phyloP scores from a whole-genome alignment of 2,113 vertebrate genomes.

The Micronycteris hirsuta region DNA sequence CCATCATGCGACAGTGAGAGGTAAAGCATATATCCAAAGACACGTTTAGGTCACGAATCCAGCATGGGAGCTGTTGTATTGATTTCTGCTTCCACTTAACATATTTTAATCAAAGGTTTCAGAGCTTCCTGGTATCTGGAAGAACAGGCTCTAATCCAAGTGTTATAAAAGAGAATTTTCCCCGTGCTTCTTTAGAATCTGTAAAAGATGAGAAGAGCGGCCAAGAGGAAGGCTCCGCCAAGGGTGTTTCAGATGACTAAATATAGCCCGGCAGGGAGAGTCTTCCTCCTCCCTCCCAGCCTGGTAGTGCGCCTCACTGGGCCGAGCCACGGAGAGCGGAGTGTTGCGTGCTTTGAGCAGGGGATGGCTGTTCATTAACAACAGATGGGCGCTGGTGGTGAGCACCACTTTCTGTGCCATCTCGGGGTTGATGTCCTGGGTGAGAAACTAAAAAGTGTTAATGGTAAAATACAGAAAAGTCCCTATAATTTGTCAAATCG shows the following conservation, averaged over 20 bases:
- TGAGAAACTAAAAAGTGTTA: neutral
- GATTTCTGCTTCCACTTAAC: neutral
- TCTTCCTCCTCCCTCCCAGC: neutral
- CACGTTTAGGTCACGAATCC: neutral
- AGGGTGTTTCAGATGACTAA: neutral
- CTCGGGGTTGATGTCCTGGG: neutral
- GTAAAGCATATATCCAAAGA: neutral
- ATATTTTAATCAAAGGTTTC: neutral
- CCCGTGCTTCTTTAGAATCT: neutral
- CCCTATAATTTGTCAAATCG: neutral
- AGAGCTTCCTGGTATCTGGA: neutral
- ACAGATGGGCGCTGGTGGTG: too few species aligned
- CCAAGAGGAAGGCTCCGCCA: neutral
- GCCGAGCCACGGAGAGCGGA: neutral
- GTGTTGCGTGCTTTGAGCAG: neutral
- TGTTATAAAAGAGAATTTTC: neutral
- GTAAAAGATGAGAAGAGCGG: neutral
- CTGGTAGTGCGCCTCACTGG: neutral
- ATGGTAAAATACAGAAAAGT: neutral
- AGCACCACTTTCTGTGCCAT: neutral
- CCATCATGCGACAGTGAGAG: rapidly evolving
- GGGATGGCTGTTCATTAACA: neutral
- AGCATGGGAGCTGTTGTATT: neutral
- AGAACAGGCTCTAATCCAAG: neutral
- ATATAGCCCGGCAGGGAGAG: neutral